Evolutionary conservation across 2,113 vertebrate species (phyloP).

Genomic region (Hippocampus barbouri): DNA sequence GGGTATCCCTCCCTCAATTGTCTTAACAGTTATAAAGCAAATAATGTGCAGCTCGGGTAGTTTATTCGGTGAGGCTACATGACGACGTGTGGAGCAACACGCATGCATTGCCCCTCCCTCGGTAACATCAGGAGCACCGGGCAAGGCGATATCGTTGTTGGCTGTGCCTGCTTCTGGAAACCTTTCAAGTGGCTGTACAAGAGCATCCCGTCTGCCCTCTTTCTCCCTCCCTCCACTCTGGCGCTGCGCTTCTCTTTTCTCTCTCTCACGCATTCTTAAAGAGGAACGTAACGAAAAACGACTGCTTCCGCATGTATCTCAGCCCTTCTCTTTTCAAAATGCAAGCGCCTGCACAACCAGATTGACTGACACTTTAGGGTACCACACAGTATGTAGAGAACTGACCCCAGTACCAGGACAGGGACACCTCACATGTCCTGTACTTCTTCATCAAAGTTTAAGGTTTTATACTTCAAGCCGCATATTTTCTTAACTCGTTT

Average conservation of each 20-base stretch:
- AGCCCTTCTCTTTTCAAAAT: conserved; percentile 70
- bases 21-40: conserved; percentile 40
- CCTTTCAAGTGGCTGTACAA: conserved; percentile 80
- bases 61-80: not conserved
- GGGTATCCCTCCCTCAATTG: conserved; percentile 11
- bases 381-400: conserved; percentile 76
- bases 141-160: conserved; percentile 83
- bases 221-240: conserved; percentile 81
- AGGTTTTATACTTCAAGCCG: conserved; percentile 2
- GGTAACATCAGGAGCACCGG: conserved; percentile 80
- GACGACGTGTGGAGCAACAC: conserved; percentile 32
- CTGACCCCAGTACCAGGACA: conserved; percentile 68
- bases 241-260: conserved; percentile 78
- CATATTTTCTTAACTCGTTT: conserved; percentile 17
- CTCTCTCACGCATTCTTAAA: conserved; percentile 72
- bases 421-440: not conserved
- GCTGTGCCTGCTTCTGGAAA: conserved; percentile 92
- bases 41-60: conserved; percentile 72
- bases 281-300: conserved; percentile 69
- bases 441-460: not conserved
- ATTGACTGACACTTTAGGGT: conserved; percentile 54
- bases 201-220: conserved; percentile 77
- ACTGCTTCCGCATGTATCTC: conserved; percentile 83
- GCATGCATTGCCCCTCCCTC: conserved; percentile 77
- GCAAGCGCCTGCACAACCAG: conserved; percentile 81